phyloP scores from a whole-genome alignment of 2,888 invertebrate species.

The Temnothorax ravouxi region DNA sequence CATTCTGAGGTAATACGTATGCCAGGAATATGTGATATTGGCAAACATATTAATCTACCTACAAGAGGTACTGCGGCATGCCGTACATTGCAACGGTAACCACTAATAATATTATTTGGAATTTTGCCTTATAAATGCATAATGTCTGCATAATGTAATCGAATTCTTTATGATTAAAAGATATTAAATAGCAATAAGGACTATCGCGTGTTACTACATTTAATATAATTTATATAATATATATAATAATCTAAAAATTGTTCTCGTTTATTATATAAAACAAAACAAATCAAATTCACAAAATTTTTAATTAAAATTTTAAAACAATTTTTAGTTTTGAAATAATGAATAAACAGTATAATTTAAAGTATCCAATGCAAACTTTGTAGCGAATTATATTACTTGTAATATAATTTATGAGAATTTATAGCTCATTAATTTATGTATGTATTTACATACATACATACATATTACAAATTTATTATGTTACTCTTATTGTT shows the following conservation, averaged over 20 bases:
- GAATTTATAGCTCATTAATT: neutral
- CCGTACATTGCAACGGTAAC: neutral
- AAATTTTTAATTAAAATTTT: neutral
- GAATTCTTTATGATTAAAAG: neutral
- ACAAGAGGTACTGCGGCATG: neutral
- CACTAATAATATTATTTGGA: neutral
- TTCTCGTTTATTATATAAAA: too few relatives aligned
- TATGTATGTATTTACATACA: too few relatives aligned
- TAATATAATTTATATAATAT: neutral
- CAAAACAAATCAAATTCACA: neutral
- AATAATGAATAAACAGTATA: neutral
- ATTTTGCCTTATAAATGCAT: neutral
- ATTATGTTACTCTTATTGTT: neutral
- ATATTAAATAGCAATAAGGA: neutral
- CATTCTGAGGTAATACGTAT: neutral
- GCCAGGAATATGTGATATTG: neutral
- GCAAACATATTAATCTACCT: constrained; percentile 9
- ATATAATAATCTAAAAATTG: too few relatives aligned
- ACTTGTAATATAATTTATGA: neutral
- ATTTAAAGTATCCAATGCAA: neutral
- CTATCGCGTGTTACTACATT: neutral
- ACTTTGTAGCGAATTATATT: neutral
- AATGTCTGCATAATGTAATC: neutral
- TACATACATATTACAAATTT: too few relatives aligned
- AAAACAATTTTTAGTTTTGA: neutral